Conservation (phyloP, 1,140 invertebrate genomes). For the Drosophila mayri region DNA sequence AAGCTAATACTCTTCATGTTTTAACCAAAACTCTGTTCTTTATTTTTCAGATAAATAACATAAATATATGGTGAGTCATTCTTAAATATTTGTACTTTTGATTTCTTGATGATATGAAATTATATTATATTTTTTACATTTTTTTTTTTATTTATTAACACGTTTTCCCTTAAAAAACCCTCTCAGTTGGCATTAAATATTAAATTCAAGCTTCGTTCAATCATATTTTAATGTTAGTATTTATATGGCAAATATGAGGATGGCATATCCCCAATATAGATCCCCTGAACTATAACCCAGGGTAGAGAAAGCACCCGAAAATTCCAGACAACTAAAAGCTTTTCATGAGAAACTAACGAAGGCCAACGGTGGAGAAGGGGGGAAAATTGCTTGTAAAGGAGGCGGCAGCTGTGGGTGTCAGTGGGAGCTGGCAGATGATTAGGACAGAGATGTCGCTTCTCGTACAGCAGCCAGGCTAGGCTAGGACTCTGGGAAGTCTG, state of each 20-base stretch:
- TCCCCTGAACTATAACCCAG: constrained; percentile 1
- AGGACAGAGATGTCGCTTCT: constrained; percentile 76
- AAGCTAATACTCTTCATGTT: no score
- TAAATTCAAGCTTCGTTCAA: background rate
- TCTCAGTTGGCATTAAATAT: background rate
- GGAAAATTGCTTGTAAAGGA: background rate
- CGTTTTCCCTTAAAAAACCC: background rate
- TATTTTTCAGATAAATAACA: background rate
- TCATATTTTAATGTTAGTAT: background rate
- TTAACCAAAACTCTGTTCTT: background rate
- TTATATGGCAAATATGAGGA: background rate
- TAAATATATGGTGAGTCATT: background rate
- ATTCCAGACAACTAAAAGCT: constrained; percentile 82
- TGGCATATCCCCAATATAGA: background rate
- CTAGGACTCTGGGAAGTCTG: background rate
- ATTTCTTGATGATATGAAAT: background rate
- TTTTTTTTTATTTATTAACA: background rate
- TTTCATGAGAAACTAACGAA: constrained; percentile 77
- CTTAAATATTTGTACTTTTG: background rate
- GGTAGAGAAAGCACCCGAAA: constrained; percentile 64
- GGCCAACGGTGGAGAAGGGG: constrained; percentile 9
- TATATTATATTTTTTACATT: background rate
- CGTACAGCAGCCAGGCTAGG: constrained; percentile 31
- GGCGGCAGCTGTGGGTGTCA: constrained; percentile 2
- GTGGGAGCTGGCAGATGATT: constrained; percentile 60